These are phyloP conservation scores for Lasiurus cinereus DNA, from an alignment of 2,113 vertebrate genomes.

Conservation along the genomic window DNA sequence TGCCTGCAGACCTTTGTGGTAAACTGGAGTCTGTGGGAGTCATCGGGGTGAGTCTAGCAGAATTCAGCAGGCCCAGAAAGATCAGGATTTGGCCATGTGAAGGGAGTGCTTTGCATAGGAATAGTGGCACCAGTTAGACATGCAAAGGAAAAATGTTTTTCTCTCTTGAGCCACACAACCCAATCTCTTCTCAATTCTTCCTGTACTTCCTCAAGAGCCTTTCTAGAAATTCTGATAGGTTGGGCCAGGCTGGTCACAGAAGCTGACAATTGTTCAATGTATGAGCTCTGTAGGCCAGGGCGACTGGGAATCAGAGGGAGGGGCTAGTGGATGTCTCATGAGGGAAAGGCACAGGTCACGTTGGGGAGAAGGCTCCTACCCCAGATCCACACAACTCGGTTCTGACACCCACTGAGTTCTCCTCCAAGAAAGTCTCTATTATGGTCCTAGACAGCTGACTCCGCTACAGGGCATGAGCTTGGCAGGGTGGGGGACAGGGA, in stretches of 20 bases:
- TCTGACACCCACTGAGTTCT: neutral
- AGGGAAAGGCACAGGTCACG: neutral
- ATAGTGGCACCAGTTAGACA: neutral
- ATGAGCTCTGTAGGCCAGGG: neutral
- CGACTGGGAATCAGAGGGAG: neutral
- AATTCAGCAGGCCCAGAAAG: neutral
- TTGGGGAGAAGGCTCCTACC: neutral
- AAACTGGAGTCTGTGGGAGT: neutral
- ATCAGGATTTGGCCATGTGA: neutral
- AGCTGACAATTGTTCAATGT: neutral
- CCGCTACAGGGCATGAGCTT: neutral
- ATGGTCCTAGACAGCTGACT: neutral
- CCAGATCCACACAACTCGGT: neutral
- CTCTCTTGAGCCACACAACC: neutral
- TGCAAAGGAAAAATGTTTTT: neutral
- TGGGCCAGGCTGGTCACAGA: neutral
- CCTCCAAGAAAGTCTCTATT: neutral
- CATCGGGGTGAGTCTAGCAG: neutral
- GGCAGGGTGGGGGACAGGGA: neutral
- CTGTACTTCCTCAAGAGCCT: neutral
- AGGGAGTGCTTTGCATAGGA: neutral
- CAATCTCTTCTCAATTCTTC: neutral
- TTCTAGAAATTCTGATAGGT: neutral
- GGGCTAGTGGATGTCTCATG: neutral
- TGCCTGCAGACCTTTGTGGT: neutral